Base-by-base conservation (phyloP, 2,113 vertebrate genomes). In the Tichodroma muraria region DNA sequence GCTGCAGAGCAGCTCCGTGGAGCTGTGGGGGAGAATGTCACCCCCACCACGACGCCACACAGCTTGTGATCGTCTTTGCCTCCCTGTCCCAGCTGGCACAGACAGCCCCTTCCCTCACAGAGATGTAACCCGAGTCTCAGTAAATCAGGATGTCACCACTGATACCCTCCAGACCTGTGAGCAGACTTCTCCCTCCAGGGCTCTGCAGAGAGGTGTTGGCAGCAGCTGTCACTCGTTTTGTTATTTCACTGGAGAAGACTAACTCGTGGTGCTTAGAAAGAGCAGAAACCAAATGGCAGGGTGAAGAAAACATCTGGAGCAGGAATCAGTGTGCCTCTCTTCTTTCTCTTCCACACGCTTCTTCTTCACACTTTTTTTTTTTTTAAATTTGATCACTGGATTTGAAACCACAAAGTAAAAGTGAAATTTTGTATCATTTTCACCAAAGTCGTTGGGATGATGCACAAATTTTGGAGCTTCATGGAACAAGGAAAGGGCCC, bases 261-360 rank as follows among this genome's bases (percentile, higher is more conserved):
- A 61, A 90, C 71, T 91, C 35, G 11, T 15, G 25, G 47, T 44
- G 52, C 45, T 90, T 50, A 9, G 35, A n/a, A 80, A 35, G 71
- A 94, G 82, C 31, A 86, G 70, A 77, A 90, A 88, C 35, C 80
- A 92, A 93, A 71, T 47, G 45, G 44, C 40, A 80, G 89, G 30
- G 79, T 47, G 77, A 88, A 19, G 63, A 71, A 85, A 95, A 94
- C 90, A 85, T 73, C 93, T 95, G 89, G 85, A 90, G 72, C 35
- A 85, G 54, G 40, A 68, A 85, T 27, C 31, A 27, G 27, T 1
- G 23, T n/a, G 25, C 15, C 22, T 50, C 42, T 10, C 19, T 83
- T 53, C 53, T 52, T 77, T 33, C 89, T 80, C 19, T 52, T 20
- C 17, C 31, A 18, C 19, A 50, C 4, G 8, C 15, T 45, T 47